Conservation (phyloP, 2,113 vertebrate genomes). For the Chaetodon auriga region DNA sequence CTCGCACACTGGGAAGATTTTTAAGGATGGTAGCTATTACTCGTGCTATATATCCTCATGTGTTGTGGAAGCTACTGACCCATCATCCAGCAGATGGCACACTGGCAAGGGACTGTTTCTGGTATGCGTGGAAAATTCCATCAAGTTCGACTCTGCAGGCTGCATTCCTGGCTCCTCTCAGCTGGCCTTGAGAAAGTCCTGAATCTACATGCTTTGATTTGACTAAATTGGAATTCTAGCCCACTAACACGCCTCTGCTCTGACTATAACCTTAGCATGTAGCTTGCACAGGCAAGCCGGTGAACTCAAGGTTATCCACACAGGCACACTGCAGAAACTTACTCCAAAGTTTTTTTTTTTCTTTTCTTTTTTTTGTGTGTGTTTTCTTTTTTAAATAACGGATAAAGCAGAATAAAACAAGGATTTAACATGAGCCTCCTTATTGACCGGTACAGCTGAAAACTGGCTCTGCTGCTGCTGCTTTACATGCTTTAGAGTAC, state of each 20-base stretch:
- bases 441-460: slow-evolving; percentile 3
- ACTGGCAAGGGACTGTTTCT: slow-evolving; percentile 49
- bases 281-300: slow-evolving; percentile 42
- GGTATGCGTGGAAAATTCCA: slow-evolving; percentile 74
- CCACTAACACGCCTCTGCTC: slow-evolving; percentile 54
- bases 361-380: background rate
- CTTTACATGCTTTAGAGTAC: background rate
- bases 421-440: slow-evolving; percentile 5
- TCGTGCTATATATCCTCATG: background rate
- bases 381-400: slow-evolving; percentile 26
- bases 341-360: slow-evolving; percentile 4
- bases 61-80: slow-evolving; percentile 42
- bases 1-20: slow-evolving; percentile 13
- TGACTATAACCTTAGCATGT: slow-evolving; percentile 54
- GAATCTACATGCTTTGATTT: slow-evolving; percentile 76
- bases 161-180: slow-evolving; percentile 72
- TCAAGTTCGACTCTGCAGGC: slow-evolving; percentile 59
- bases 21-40: background rate
- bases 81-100: slow-evolving; percentile 81
- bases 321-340: slow-evolving; percentile 27
- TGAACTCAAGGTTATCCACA: slow-evolving; percentile 64
- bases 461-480: background rate
- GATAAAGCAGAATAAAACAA: slow-evolving; percentile 28
- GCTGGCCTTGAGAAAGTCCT: slow-evolving; percentile 62
- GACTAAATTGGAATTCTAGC: slow-evolving; percentile 66